Evolutionary conservation across 2,113 vertebrate genomes (phyloP).

Genomic region (Crypturellus undulatus): DNA sequence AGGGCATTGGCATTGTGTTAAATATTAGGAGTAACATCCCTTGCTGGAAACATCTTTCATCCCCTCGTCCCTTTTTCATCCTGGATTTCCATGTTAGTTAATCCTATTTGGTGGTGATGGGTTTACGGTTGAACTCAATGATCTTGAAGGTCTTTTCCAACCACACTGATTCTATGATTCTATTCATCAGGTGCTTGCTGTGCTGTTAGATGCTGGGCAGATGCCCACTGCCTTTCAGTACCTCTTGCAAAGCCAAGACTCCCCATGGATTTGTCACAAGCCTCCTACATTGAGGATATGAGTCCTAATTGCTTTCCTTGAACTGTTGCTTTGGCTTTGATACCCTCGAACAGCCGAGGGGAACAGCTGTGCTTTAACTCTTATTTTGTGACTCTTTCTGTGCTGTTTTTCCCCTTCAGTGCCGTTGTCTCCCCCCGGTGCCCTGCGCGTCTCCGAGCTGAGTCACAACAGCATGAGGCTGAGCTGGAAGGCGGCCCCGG

Average conservation of each 20-base stretch:
- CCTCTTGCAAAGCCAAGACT: background rate
- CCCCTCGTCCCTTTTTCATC: accelerated
- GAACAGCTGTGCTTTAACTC: background rate
- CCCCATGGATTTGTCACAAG: background rate
- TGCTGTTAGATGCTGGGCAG: accelerated
- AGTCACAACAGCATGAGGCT: slow-evolving; percentile 84
- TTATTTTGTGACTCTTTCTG: background rate
- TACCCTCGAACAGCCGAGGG: background rate
- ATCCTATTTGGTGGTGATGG: background rate
- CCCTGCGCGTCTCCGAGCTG: slow-evolving; percentile 80
- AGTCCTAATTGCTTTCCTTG: background rate
- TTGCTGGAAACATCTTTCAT: background rate
- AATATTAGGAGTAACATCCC: background rate
- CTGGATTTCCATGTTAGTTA: background rate
- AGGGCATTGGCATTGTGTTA: background rate
- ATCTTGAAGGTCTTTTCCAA: too few relatives aligned
- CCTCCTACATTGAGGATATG: background rate
- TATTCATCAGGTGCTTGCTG: background rate
- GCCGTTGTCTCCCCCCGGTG: slow-evolving; percentile 80
- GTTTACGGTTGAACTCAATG: too few relatives aligned
- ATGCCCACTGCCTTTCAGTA: background rate
- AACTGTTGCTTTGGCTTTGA: background rate
- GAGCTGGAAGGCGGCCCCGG: slow-evolving; percentile 82
- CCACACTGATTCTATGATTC: too few relatives aligned
- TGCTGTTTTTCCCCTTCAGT: slow-evolving; percentile 67